A percentile compares a stretch with the other conserved stretches of the same genome.
These are phyloP conservation scores for Germaria angustata DNA, from an alignment of 2,888 invertebrate species.

Conservation along the genomic window DNA sequence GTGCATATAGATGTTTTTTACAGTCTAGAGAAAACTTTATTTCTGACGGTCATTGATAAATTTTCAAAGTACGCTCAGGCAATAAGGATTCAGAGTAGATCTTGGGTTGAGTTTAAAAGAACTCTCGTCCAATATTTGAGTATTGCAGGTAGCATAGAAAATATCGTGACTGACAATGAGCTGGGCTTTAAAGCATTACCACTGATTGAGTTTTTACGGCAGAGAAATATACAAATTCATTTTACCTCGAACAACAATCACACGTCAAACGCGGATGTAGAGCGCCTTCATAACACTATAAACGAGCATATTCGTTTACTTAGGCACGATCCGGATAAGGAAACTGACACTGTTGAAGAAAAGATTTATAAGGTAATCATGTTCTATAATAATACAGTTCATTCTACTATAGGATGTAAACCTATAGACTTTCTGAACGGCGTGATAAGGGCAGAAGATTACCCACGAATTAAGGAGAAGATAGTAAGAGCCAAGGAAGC, in stretches of 20 bases:
- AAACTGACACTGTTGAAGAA: conserved; percentile 58
- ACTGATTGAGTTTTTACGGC: neutral
- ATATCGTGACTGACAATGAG: neutral
- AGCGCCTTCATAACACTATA: conserved; percentile 63
- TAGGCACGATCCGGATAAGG: conserved; percentile 64
- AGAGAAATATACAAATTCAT: neutral
- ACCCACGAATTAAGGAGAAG: neutral
- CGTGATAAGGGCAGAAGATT: conserved; percentile 11
- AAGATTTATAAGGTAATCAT: conserved; percentile 56
- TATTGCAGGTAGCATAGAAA: neutral
- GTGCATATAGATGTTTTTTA: conserved; percentile 63
- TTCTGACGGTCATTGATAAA: neutral
- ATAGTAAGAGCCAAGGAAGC: conserved; percentile 9
- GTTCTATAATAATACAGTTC: conserved; percentile 64
- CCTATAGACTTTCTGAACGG: conserved; percentile 7
- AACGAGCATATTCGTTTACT: conserved; percentile 67
- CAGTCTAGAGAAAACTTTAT: neutral
- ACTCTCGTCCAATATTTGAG: neutral
- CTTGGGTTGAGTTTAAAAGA: neutral
- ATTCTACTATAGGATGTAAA: conserved; percentile 43
- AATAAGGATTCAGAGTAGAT: neutral
- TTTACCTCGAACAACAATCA: neutral
- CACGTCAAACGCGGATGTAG: conserved; percentile 4
- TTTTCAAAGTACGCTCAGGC: neutral
- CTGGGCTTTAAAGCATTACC: neutral